These are phyloP conservation scores for Paraescarpia echinospica DNA, from an alignment of 1,140 invertebrate genomes.

Conservation along the genomic window DNA sequence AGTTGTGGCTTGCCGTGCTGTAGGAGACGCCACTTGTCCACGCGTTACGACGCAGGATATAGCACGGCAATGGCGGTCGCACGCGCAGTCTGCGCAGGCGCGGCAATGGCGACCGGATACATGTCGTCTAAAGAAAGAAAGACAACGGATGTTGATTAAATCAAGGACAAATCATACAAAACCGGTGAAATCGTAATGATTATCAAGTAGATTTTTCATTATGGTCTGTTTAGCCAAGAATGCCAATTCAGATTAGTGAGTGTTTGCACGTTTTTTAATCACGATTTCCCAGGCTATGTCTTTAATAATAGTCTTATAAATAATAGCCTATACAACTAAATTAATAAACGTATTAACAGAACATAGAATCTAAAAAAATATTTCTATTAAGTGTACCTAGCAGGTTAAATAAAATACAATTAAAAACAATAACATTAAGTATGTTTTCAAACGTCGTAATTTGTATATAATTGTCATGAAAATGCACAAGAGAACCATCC, in stretches of 20 bases:
- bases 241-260: too few species aligned
- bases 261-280: neutral
- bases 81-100: conserved; percentile 41
- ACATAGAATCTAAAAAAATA: too few species aligned
- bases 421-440: too few species aligned
- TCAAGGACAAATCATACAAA: neutral
- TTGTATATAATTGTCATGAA: neutral
- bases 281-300: neutral
- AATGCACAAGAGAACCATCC: neutral
- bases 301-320: neutral
- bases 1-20: neutral
- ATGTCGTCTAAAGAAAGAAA: neutral
- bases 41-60: neutral
- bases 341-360: too few species aligned
- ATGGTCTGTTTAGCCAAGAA: neutral
- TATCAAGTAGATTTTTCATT: neutral
- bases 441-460: too few species aligned
- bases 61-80: neutral
- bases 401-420: too few species aligned
- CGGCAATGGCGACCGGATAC: conserved; percentile 18
- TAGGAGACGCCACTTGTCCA: neutral
- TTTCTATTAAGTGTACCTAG: too few species aligned
- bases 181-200: neutral
- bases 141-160: neutral
- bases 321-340: neutral